Conservation (phyloP, 2,797 vertebrate genomes). For the Coilia nasus region DNA sequence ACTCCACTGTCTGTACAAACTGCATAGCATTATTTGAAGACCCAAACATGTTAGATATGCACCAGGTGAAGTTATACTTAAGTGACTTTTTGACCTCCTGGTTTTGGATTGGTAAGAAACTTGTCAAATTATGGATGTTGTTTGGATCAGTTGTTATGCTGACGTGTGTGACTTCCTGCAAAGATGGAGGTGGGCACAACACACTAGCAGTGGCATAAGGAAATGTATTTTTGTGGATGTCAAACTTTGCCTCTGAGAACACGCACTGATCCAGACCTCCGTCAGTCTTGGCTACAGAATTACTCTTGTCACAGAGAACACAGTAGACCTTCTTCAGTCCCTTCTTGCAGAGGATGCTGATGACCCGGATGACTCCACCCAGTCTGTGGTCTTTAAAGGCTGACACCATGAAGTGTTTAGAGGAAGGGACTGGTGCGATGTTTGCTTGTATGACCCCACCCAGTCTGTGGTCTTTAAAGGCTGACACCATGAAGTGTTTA, state of each 20-base stretch:
- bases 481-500: slow-evolving; percentile 60
- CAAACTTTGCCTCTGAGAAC: slow-evolving; percentile 41
- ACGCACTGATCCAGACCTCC: background rate
- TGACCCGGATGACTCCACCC: slow-evolving; percentile 51
- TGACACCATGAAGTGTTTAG: slow-evolving; percentile 60
- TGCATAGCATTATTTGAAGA: slow-evolving; percentile 73
- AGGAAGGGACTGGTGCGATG: slow-evolving; percentile 54
- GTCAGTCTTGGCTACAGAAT: background rate
- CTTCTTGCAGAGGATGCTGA: slow-evolving; percentile 61
- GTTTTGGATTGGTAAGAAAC: slow-evolving; percentile 61
- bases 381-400: slow-evolving; percentile 62
- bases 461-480: slow-evolving; percentile 62
- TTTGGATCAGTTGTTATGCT: slow-evolving; percentile 40
- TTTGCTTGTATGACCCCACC: slow-evolving; percentile 39
- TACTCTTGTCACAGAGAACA: slow-evolving; percentile 46
- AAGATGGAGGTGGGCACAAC: slow-evolving; percentile 45
- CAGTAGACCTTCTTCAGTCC: slow-evolving; percentile 61
- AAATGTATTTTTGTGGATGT: slow-evolving; percentile 65
- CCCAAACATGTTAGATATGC: slow-evolving; percentile 74
- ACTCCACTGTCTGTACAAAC: slow-evolving; percentile 71
- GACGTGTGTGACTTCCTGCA: slow-evolving; percentile 52
- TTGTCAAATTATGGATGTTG: background rate
- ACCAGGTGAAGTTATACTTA: slow-evolving; percentile 67
- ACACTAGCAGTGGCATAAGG: slow-evolving; percentile 62
- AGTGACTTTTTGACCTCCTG: slow-evolving; percentile 43